These are phyloP conservation scores for Apistogramma diplotaenia DNA, from an alignment of 2,113 vertebrate genomes.

Conservation along the genomic window DNA sequence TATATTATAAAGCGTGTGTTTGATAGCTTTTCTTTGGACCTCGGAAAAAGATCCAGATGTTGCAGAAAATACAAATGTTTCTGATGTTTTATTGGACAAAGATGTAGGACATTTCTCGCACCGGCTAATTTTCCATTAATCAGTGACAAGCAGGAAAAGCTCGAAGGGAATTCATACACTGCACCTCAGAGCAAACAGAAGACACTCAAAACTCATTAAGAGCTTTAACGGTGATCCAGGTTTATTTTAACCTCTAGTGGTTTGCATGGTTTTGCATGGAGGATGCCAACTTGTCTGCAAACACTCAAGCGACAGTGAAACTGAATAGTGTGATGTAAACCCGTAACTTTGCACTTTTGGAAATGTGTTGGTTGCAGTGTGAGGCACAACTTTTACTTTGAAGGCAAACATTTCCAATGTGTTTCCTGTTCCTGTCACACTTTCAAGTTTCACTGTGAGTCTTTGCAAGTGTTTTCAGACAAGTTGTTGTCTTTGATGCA, in stretches of 20 bases:
- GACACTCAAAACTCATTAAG: not conserved
- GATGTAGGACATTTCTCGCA: not conserved
- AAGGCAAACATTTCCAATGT: too few relatives aligned
- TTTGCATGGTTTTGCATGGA: too few relatives aligned
- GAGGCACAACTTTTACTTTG: too few relatives aligned
- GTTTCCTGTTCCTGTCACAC: too few relatives aligned
- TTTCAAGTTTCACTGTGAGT: too few relatives aligned
- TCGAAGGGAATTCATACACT: not conserved
- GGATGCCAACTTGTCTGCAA: too few relatives aligned
- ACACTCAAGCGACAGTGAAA: too few relatives aligned
- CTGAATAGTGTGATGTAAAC: too few relatives aligned
- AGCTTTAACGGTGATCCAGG: not conserved
- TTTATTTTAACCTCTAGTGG: not conserved
- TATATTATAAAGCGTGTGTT: not conserved
- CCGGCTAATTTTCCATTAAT: not conserved
- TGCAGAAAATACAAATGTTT: not conserved
- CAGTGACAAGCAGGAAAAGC: not conserved
- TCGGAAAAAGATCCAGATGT: not conserved
- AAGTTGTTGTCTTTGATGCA: too few relatives aligned
- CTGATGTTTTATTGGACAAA: not conserved
- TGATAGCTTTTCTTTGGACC: not conserved
- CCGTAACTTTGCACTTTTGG: too few relatives aligned
- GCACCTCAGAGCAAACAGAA: not conserved
- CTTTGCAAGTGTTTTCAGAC: too few relatives aligned
- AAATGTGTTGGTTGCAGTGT: too few relatives aligned